Evolutionary conservation across 2,888 invertebrate genomes (phyloP).

Genomic region (Callimorpha dominula): DNA sequence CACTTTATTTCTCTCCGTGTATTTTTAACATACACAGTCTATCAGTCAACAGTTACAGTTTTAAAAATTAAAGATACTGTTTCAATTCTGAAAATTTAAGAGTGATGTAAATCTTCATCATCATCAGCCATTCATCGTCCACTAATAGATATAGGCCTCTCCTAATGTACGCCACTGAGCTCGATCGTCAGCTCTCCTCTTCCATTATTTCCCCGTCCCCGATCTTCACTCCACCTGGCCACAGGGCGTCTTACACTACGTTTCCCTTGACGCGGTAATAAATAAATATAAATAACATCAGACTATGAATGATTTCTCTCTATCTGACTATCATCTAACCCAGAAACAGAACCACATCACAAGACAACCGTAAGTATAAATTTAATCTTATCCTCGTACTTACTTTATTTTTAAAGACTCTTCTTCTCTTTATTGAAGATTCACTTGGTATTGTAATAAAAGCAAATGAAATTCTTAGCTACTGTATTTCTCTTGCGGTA

Average conservation of each 20-base stretch:
- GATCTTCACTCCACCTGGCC: too few species aligned
- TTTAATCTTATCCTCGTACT: neutral
- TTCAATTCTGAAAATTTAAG: too few species aligned
- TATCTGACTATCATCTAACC: neutral
- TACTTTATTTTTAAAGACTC: too few species aligned
- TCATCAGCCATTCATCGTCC: too few species aligned
- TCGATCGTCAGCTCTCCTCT: too few species aligned
- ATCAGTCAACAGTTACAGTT: neutral
- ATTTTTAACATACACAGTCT: neutral
- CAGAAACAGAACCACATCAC: neutral
- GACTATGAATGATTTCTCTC: neutral
- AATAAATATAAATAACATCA: neutral
- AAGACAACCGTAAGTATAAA: conserved; percentile 2
- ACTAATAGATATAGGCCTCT: too few species aligned
- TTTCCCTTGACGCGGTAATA: too few species aligned
- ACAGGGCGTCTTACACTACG: too few species aligned
- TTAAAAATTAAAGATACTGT: neutral
- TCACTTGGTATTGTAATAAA: conserved; percentile 6
- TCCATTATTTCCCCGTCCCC: too few species aligned
- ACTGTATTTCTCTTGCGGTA: conserved; percentile 26
- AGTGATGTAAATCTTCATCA: too few species aligned
- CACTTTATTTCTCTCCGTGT: neutral
- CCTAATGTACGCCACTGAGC: too few species aligned
- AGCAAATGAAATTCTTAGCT: conserved; percentile 23
- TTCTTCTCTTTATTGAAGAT: neutral